phyloP scores from a whole-genome alignment of 2,797 vertebrate genomes.

The Coregonus sp. region DNA sequence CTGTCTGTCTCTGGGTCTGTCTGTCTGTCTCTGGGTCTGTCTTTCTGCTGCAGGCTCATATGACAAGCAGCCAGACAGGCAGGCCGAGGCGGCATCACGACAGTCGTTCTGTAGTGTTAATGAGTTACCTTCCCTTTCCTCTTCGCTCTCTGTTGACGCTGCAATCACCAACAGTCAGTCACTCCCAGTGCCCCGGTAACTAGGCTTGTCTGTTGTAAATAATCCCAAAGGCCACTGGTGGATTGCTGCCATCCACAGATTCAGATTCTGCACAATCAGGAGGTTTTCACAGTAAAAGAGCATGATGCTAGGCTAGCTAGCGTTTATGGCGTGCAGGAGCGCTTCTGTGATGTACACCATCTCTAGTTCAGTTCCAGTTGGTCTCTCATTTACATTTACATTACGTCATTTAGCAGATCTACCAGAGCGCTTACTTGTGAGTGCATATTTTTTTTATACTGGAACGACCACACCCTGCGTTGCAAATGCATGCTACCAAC shows the following conservation, averaged over 20 bases:
- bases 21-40: not conserved
- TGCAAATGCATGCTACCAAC: too few species aligned
- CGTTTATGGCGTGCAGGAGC: not conserved
- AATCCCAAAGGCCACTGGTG: conserved; percentile 61
- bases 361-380: too few species aligned
- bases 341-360: conserved; percentile 26
- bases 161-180: not conserved
- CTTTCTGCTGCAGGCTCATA: conserved; percentile 30
- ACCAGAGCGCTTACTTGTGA: too few species aligned
- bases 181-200: conserved; percentile 15
- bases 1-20: too few species aligned
- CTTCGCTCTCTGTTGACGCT: conserved; percentile 22
- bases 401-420: too few species aligned
- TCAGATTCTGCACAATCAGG: not conserved
- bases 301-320: not conserved
- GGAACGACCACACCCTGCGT: too few species aligned
- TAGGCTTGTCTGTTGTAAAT: conserved; percentile 23
- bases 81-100: not conserved
- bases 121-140: conserved; percentile 64
- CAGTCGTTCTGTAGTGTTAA: conserved; percentile 54
- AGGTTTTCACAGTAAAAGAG: not conserved
- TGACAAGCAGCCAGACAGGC: conserved; percentile 22
- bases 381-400: too few species aligned
- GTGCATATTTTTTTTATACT: too few species aligned
- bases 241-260: conserved; percentile 22